Evolutionary conservation across 2,888 invertebrate genomes (phyloP).

Genomic region (Rotaria sp.): DNA sequence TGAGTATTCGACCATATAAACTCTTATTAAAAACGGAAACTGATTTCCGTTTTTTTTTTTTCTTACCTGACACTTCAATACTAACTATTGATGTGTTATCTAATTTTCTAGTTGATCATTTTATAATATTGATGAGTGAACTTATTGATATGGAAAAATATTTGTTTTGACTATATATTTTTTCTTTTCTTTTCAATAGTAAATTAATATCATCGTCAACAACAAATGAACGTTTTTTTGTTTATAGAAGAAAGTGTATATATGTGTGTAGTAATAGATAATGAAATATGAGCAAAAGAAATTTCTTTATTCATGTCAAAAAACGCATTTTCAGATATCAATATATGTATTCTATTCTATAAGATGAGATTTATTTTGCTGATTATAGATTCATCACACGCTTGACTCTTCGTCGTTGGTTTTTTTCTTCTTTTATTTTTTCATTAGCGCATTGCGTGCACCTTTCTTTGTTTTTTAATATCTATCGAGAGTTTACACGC

Average conservation of each 20-base stretch:
- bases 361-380: too few relatives aligned
- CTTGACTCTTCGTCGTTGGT: not conserved
- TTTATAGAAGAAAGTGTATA: too few relatives aligned
- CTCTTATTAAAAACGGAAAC: not conserved
- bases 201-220: too few relatives aligned
- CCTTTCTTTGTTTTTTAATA: not conserved
- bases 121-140: not conserved
- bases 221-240: too few relatives aligned
- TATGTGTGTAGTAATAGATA: too few relatives aligned
- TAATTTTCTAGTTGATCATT: not conserved
- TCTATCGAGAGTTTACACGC: not conserved
- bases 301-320: too few relatives aligned
- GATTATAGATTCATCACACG: not conserved
- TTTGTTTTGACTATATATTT: not conserved
- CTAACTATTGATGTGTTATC: not conserved
- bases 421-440: not conserved
- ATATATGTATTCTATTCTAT: too few relatives aligned
- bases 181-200: not conserved
- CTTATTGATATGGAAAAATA: not conserved
- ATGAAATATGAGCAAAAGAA: too few relatives aligned
- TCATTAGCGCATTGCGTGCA: not conserved
- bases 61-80: not conserved
- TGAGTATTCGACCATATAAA: not conserved
- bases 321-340: too few relatives aligned
- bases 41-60: not conserved